phyloP scores from a whole-genome alignment of 2,797 vertebrate genomes.

The Typhlichthys subterraneus region DNA sequence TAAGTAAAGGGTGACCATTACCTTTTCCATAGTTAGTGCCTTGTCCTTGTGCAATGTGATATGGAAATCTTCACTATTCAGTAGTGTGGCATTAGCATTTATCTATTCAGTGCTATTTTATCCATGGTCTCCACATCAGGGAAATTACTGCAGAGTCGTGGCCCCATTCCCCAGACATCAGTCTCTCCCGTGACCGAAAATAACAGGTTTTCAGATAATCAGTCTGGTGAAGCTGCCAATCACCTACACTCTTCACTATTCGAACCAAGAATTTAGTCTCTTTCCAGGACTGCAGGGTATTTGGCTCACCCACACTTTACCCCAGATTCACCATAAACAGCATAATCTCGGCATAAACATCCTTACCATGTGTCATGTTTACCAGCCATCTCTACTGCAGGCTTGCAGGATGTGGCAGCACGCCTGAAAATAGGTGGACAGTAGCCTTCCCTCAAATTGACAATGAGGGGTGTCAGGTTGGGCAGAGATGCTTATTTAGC shows the following conservation, averaged over 20 bases:
- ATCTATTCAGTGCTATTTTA: neutral
- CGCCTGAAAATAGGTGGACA: neutral
- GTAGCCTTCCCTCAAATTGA: slow-evolving; percentile 25
- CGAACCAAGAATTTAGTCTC: slow-evolving; percentile 9
- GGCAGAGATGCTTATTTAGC: slow-evolving; percentile 37
- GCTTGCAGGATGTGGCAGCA: slow-evolving; percentile 7
- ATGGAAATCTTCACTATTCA: slow-evolving; percentile 1
- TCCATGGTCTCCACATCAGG: neutral
- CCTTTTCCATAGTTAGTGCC: slow-evolving; percentile 5
- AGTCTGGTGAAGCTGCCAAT: neutral
- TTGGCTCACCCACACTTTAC: slow-evolving; percentile 4
- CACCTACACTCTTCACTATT: slow-evolving; percentile 3
- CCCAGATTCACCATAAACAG: slow-evolving; percentile 1
- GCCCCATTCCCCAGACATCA: neutral
- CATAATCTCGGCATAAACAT: neutral
- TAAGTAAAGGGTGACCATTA: too few relatives aligned
- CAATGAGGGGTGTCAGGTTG: slow-evolving; percentile 31
- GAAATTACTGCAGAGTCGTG: neutral
- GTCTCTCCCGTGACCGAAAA: slow-evolving; percentile 12
- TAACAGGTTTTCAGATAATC: slow-evolving; percentile 12
- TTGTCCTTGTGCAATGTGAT: neutral
- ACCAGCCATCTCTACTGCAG: neutral
- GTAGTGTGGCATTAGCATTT: neutral
- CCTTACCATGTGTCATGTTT: slow-evolving; percentile 7
- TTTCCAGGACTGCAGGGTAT: slow-evolving; percentile 4